Evolutionary conservation across 2,888 invertebrate species (phyloP).

Genomic region (Epinotia bilunana): DNA sequence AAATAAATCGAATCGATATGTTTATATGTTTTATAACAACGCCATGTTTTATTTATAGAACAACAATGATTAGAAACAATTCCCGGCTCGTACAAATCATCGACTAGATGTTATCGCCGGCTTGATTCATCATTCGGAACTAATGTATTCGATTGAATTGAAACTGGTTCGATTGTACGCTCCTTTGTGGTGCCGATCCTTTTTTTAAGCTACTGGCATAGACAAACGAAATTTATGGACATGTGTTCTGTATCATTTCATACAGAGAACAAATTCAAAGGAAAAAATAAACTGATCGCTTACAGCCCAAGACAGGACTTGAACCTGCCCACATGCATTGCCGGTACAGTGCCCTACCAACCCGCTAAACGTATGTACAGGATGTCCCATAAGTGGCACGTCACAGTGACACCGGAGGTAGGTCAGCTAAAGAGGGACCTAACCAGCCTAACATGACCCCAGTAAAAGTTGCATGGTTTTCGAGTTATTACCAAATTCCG

Average conservation of each 20-base stretch:
- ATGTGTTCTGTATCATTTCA: neutral
- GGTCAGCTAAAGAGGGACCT: no score
- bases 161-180: conserved; percentile 60
- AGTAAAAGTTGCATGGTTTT: no score
- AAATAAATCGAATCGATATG: conserved; percentile 12
- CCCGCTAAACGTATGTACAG: no score
- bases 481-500: no score
- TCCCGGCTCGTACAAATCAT: conserved; percentile 40
- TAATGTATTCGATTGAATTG: conserved; percentile 62
- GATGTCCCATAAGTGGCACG: no score
- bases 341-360: no score
- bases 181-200: conserved; percentile 52
- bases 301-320: no score
- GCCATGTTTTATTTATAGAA: conserved; percentile 33
- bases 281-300: no score
- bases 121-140: conserved; percentile 68
- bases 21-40: conserved; percentile 18
- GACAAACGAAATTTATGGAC: conserved; percentile 6
- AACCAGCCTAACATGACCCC: no score
- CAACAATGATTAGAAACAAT: conserved; percentile 40
- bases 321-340: no score
- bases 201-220: conserved; percentile 25
- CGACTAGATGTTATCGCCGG: conserved; percentile 51
- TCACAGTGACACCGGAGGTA: no score
- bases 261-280: no score